Evolutionary conservation across 2,113 vertebrate species (phyloP), one percentile per base, ranked within the genome.

Genomic region (Rutilus rutilus): DNA sequence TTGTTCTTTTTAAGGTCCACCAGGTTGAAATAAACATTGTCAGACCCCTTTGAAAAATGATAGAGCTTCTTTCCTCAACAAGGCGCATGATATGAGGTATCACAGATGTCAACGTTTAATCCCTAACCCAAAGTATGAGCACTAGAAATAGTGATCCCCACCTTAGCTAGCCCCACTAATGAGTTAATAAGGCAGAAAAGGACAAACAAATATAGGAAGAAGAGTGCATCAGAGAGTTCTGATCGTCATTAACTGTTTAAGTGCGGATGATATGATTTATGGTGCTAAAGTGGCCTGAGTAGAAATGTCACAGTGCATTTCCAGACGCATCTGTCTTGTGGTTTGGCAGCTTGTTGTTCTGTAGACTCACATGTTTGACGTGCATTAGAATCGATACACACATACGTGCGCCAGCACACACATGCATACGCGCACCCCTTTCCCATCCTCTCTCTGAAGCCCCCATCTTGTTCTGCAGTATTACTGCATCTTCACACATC

Each of bases 271-370:
- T 93, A 92, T 96, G 95, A 97, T 96, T 96, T 96, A 95, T 95
- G 94, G 88, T 92, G 95, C 96, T 94, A 94, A 94, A 96, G 94
- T 95, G 92, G 93, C 93, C 94, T 11, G 91, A 93, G 95, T 96
- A 95, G 95, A 96, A 94, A 94, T 96, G 96, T 97, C 96, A 91
- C 92, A 88, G 93, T 67, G 90, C 93, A 96, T 98, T 97, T 96
- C 95, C 95, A 96, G 94, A 93, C 89, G 94, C 94, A 97, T 97
- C 95, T 85, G 91, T 97, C 96, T 97, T 97, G 92, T 67, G 89
- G 5, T 92, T 95, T 97, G 96, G 96, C 96, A 97, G 94, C 90
- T 88, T 93, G 92, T 93, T 95, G 91, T 95, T 94, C 94, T 93
- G 93, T 87, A 91, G 93, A 93, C 96, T 96, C 89, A 93, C 82